Evolutionary conservation across 2,113 vertebrate species (phyloP).

Genomic region (Toxotes jaculatrix): DNA sequence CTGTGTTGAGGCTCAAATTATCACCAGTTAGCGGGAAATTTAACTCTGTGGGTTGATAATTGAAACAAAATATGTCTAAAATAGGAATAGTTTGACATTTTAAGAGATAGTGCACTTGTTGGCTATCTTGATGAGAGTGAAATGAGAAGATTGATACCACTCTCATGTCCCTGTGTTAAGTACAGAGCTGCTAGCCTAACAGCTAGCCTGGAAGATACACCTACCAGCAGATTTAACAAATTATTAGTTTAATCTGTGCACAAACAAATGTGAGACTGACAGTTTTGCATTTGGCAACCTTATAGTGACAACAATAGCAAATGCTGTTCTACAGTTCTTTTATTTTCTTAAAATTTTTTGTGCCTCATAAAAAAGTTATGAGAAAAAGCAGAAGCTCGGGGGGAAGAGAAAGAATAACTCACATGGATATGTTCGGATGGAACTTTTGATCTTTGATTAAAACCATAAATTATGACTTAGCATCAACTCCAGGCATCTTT

Average conservation of each 20-base stretch:
- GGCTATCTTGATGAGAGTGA: background rate
- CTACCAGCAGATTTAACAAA: background rate
- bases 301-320: background rate
- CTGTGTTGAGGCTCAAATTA: background rate
- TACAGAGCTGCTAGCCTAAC: background rate
- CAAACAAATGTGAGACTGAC: background rate
- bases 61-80: background rate
- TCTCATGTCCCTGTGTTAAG: background rate
- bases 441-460: slow-evolving; percentile 52
- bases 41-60: background rate
- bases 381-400: background rate
- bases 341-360: background rate
- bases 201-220: background rate
- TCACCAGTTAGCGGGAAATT: background rate
- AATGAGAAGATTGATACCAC: background rate
- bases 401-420: slow-evolving; percentile 25
- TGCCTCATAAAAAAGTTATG: background rate
- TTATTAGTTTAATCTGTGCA: background rate
- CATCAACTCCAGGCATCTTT: slow-evolving; percentile 50
- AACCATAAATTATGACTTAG: slow-evolving; percentile 46
- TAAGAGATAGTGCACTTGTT: background rate
- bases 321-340: background rate
- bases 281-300: background rate
- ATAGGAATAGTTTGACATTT: background rate
- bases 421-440: slow-evolving; percentile 9